Conservation (phyloP, 2,113 vertebrate species). For the Varanus salvator region DNA sequence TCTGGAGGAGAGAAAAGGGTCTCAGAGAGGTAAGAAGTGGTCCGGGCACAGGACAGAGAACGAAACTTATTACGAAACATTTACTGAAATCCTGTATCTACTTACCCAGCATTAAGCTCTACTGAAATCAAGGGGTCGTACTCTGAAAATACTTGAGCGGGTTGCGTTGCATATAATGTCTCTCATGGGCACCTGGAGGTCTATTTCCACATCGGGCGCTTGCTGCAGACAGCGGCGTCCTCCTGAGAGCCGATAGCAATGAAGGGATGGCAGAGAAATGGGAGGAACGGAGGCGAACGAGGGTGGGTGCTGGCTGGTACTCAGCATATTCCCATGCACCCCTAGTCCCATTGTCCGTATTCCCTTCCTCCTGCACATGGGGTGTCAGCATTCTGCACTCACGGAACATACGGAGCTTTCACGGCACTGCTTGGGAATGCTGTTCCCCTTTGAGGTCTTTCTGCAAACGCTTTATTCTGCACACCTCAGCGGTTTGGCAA, state of each 20-base stretch:
- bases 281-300: no score
- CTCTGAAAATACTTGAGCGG: not conserved
- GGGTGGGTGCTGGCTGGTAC: no score
- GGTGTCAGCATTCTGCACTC: not conserved
- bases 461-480: not conserved
- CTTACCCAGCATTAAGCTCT: not conserved
- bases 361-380: not conserved
- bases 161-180: not conserved
- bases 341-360: no score
- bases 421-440: not conserved
- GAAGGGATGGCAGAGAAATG: not conserved
- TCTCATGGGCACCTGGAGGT: not conserved
- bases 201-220: no score
- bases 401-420: not conserved
- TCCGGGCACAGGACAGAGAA: not conserved
- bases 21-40: not conserved
- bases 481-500: not conserved
- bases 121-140: not conserved
- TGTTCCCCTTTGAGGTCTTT: not conserved
- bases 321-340: not conserved
- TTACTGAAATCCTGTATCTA: no score
- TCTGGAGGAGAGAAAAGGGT: conserved; percentile 1
- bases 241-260: not conserved
- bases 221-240: not conserved
- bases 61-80: no score